These are phyloP conservation scores for Miniopterus natalensis DNA, from an alignment of 2,113 vertebrate species.

Conservation along the genomic window DNA sequence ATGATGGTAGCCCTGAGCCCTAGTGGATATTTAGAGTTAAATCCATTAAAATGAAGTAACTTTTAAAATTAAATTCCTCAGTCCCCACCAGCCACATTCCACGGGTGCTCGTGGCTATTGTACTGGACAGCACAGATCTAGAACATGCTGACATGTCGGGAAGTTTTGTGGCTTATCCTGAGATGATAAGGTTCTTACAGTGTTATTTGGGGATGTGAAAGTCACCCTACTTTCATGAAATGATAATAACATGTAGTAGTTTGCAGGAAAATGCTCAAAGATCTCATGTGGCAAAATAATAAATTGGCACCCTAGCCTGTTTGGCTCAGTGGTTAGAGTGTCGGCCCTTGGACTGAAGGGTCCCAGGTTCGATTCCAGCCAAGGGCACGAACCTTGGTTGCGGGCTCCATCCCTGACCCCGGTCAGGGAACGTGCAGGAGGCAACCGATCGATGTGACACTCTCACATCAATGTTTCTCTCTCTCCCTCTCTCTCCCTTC, in stretches of 20 bases:
- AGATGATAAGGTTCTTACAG: background rate
- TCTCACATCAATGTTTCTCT: too few relatives aligned
- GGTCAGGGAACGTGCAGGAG: too few relatives aligned
- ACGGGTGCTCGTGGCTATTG: accelerated
- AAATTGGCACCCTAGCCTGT: background rate
- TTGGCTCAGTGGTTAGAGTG: too few relatives aligned
- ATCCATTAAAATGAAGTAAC: background rate
- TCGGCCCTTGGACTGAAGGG: too few relatives aligned
- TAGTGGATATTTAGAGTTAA: background rate
- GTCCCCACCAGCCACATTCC: background rate
- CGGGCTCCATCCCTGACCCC: too few relatives aligned
- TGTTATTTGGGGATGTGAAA: too few relatives aligned
- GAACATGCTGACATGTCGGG: background rate
- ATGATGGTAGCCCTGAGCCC: accelerated
- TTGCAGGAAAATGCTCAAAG: background rate
- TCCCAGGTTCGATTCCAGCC: too few relatives aligned
- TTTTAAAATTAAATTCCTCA: background rate
- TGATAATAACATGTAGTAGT: too few relatives aligned
- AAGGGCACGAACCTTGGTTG: too few relatives aligned
- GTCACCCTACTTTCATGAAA: background rate
- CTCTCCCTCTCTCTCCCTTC: too few relatives aligned
- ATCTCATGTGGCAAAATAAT: background rate
- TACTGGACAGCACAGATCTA: background rate
- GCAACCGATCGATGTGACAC: too few relatives aligned
- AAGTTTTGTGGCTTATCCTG: background rate